These are phyloP conservation scores for Carterocephalus palaemon DNA, from an alignment of 2,888 invertebrate genomes.

Conservation along the genomic window DNA sequence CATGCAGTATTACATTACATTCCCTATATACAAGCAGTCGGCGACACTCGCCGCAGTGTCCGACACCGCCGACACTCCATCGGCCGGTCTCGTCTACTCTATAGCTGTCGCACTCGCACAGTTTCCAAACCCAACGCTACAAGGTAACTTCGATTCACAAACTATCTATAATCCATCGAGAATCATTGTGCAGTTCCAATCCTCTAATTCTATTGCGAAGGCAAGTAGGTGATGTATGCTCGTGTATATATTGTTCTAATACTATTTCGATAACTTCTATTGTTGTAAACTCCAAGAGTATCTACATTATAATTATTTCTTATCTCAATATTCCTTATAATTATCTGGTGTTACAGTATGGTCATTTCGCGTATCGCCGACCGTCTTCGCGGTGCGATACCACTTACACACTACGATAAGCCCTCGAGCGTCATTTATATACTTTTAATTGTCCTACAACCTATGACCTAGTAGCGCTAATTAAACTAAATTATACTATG, in stretches of 20 bases:
- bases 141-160: conserved; percentile 65
- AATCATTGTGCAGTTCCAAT: conserved; percentile 68
- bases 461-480: conserved; percentile 66
- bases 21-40: conserved; percentile 51
- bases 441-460: conserved; percentile 53
- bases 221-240: conserved; percentile 72
- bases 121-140: conserved; percentile 44
- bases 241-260: conserved; percentile 43
- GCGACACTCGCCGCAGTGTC: conserved; percentile 34
- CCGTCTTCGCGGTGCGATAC: conserved; percentile 36
- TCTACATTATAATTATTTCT: conserved; percentile 42
- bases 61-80: conserved; percentile 15
- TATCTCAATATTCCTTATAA: conserved; percentile 46
- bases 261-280: conserved; percentile 42
- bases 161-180: conserved; percentile 33
- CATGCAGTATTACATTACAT: conserved; percentile 38
- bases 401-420: conserved; percentile 44
- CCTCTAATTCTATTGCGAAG: conserved; percentile 66
- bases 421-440: conserved; percentile 48
- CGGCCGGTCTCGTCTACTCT: conserved; percentile 10
- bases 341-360: conserved; percentile 67
- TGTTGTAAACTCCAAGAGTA: conserved; percentile 45
- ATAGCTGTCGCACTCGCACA: conserved; percentile 18
- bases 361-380: conserved; percentile 51
- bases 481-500: conserved; percentile 66